Percentiles rank a stretch among this genome's conserved stretches.
phyloP scores from a whole-genome alignment of 2,888 invertebrate species.

The Brachyptera risi region DNA sequence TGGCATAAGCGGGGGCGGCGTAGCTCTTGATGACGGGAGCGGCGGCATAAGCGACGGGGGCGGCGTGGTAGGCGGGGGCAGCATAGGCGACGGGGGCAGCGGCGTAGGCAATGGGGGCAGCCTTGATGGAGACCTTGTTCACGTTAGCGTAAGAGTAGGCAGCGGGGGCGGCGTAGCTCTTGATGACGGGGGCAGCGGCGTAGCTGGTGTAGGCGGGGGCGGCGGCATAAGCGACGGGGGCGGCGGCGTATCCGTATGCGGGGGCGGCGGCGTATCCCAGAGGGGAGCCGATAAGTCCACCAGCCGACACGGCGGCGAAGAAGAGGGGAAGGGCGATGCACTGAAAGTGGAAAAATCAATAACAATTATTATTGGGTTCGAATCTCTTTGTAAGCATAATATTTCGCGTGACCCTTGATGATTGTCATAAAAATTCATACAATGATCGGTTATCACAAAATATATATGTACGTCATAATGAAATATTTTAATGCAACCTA shows the following conservation, averaged over 20 bases:
- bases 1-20: constrained; percentile 16
- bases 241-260: constrained; percentile 32
- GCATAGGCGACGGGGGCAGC: constrained; percentile 26
- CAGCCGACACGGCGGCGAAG: constrained; percentile 43
- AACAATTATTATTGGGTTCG: no score
- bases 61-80: constrained; percentile 38
- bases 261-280: constrained; percentile 45
- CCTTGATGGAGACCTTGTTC: constrained; percentile 36
- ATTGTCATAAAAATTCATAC: no score
- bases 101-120: constrained; percentile 38
- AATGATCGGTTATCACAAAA: no score
- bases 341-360: constrained; percentile 20
- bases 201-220: neutral
- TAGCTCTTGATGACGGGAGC: constrained; percentile 35
- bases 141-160: constrained; percentile 21
- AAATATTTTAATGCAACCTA: no score
- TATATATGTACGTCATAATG: no score
- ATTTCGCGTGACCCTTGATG: no score
- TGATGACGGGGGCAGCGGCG: neutral
- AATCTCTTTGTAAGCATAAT: no score
- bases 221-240: constrained; percentile 31
- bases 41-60: constrained; percentile 35
- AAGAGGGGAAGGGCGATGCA: constrained; percentile 26
- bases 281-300: constrained; percentile 38
- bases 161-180: constrained; percentile 5